phyloP scores from a whole-genome alignment of 2,797 vertebrate genomes.

The Anolis apletophallus region DNA sequence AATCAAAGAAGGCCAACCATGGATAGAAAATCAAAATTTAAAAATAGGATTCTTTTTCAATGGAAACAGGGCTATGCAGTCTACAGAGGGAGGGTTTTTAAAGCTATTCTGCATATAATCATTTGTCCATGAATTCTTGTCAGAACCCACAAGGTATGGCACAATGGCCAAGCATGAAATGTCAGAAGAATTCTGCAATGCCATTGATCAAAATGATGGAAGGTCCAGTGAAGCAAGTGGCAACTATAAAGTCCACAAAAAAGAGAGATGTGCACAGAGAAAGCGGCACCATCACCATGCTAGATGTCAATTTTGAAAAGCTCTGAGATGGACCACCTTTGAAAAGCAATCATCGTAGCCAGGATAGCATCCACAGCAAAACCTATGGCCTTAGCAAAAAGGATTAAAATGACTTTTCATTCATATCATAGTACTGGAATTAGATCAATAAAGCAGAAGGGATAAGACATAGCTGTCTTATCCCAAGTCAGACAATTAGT shows the following conservation, averaged over 20 bases:
- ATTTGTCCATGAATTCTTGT: slow-evolving; percentile 17
- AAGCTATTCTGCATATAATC: neutral
- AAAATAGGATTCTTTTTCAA: slow-evolving; percentile 51
- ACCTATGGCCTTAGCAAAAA: neutral
- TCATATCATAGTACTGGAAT: neutral
- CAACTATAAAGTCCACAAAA: slow-evolving; percentile 19
- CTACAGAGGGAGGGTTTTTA: neutral
- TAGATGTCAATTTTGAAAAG: neutral
- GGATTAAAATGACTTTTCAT: neutral
- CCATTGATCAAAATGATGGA: neutral
- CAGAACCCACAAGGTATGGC: slow-evolving; percentile 22
- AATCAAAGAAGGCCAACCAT: slow-evolving; percentile 65
- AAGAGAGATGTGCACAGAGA: neutral
- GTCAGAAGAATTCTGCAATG: neutral
- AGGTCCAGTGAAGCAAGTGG: neutral
- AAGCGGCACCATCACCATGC: neutral
- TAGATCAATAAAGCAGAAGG: neutral
- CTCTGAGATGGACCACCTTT: neutral
- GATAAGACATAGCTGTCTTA: neutral
- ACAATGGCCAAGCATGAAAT: neutral
- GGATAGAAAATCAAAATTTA: slow-evolving; percentile 41
- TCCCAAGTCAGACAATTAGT: no score
- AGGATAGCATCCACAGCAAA: no score
- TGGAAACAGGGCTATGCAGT: slow-evolving; percentile 25
- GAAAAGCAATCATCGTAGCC: neutral